Evolutionary conservation across 2,888 invertebrate genomes (phyloP), one percentile per base, ranked within the genome.

Genomic region (Pandemis heparana): DNA sequence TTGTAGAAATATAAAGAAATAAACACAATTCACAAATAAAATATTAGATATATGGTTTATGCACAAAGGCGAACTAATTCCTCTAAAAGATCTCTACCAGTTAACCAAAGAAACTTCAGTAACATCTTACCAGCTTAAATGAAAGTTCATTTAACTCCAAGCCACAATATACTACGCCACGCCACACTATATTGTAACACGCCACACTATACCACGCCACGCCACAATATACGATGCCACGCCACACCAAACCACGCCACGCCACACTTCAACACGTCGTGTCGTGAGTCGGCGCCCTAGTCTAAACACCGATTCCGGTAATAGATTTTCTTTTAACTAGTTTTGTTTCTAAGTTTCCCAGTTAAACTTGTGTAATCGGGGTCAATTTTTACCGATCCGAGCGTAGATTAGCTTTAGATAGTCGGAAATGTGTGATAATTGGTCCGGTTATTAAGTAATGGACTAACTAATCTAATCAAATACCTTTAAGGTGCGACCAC

Each of bases 311-410:
- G 60, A 76, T 67, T 78, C 74, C 77, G 63, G 53, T 83, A 84
- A 86, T 84, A 84, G 85, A 87, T 85, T 83, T 82, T 84, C 83
- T 87, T 87, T 85, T 84, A 86, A 86, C 85, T 83, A 87, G 84
- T 86, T 87, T 83, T 81, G 80, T 80, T 78, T 61, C 63, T 63
- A 67, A 75, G 73, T 75, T 77, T 63, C 67, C 51, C 51, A 38
- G 72, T 68, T 73, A 68, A 72, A 67, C 62, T 63, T 62, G 62
- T 51, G 59, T 71, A 64, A 71, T 59, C 71, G 71, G 41, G 71
- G 56, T 67, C 56, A 67, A 67, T 41, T 12, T 38, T 39, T 51
- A 39, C 39, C 39, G n/a, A 39, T n/a, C 39, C 38, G 14, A 60
- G 60, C 59, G 64, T 32, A 65, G 65, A 65, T 65, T 51, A 23